Percentiles rank a stretch among this genome's conserved stretches.
These are phyloP conservation scores for Pelobates fuscus DNA, from an alignment of 2,113 vertebrate genomes.

Conservation along the genomic window DNA sequence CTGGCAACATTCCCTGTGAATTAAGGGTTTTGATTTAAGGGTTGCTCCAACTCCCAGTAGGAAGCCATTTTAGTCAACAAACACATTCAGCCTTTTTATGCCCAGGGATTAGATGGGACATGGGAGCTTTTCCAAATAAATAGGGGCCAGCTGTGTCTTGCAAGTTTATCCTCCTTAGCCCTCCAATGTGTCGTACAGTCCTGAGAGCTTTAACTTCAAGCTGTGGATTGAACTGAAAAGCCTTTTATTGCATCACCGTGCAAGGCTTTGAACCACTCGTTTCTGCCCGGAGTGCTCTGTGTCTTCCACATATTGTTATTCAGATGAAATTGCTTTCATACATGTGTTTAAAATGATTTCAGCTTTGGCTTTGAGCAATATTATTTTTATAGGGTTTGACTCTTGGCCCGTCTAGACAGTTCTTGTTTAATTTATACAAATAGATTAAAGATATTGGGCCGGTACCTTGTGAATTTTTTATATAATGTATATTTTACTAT, in stretches of 20 bases:
- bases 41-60: conserved; percentile 55
- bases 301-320: conserved; percentile 50
- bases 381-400: not conserved
- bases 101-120: conserved; percentile 63
- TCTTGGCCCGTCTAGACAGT: not conserved
- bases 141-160: conserved; percentile 58
- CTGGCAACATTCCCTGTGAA: conserved; percentile 62
- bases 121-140: conserved; percentile 57
- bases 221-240: conserved; percentile 57
- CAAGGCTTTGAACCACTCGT: conserved; percentile 59
- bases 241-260: conserved; percentile 60
- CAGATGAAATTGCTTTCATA: not conserved
- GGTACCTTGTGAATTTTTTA: no score
- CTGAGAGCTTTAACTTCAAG: conserved; percentile 67
- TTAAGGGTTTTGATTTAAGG: conserved; percentile 63
- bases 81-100: conserved; percentile 67
- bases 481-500: no score
- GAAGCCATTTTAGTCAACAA: conserved; percentile 66
- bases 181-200: conserved; percentile 54
- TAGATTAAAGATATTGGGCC: not conserved
- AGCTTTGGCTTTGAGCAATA: not conserved
- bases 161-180: conserved; percentile 59
- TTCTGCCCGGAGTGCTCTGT: conserved; percentile 59
- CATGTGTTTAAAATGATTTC: conserved; percentile 4
- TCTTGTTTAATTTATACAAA: not conserved